phyloP scores from a whole-genome alignment of 1,140 invertebrate species.

The Papilio polyxenes region DNA sequence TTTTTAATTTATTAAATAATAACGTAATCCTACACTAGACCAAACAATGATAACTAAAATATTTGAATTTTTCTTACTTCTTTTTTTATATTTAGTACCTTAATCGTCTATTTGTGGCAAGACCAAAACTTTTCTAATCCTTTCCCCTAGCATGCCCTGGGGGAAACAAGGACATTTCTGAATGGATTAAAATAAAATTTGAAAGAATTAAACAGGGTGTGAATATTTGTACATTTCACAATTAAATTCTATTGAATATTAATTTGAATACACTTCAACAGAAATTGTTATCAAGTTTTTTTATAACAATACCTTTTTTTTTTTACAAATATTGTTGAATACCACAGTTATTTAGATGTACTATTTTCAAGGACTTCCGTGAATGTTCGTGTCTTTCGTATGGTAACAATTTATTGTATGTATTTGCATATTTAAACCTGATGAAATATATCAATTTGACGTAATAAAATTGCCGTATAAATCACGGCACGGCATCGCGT shows the following conservation, averaged over 20 bases:
- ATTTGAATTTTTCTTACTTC: too few relatives aligned
- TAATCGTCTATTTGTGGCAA: background rate
- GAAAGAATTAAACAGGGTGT: background rate
- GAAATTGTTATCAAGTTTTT: too few relatives aligned
- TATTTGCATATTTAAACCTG: background rate
- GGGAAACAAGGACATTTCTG: background rate
- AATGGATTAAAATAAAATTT: slow-evolving; percentile 10
- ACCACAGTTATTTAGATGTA: too few relatives aligned
- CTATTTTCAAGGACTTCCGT: background rate
- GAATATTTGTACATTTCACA: too few relatives aligned
- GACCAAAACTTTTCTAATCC: background rate
- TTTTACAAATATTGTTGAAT: too few relatives aligned
- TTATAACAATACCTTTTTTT: too few relatives aligned
- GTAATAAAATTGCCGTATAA: slow-evolving; percentile 14
- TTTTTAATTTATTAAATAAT: too few relatives aligned
- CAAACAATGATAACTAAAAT: too few relatives aligned
- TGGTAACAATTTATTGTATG: background rate
- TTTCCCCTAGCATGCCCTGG: background rate
- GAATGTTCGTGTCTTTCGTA: background rate
- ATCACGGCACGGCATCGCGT: background rate
- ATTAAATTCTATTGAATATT: too few relatives aligned
- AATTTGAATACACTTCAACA: too few relatives aligned
- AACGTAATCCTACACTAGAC: too few relatives aligned
- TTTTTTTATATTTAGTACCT: too few relatives aligned
- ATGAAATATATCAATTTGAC: slow-evolving; percentile 20